Evolutionary conservation across 2,113 vertebrate species (phyloP), one percentile per base, ranked within the genome.

Genomic region (Tragelaphus strepsiceros): DNA sequence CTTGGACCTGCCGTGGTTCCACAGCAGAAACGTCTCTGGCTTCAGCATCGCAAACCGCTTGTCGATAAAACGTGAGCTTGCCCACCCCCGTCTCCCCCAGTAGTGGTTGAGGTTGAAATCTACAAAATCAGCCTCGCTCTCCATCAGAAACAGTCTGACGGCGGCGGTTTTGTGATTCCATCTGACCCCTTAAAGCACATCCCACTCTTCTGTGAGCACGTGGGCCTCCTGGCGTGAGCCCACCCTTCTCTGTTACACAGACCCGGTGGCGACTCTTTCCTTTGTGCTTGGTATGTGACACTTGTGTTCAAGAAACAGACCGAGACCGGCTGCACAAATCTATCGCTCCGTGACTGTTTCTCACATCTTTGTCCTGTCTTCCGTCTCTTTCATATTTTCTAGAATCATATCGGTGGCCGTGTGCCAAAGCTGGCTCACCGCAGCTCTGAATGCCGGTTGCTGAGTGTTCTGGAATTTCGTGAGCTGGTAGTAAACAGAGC

Each of bases 11-110:
- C 99, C 99, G 0, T 99, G 99, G 98, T 94, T 98, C 91, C 98
- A 98, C 0, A 24, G 49, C 17, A 95, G 99, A 88, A 97, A 97
- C 26, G 78, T 98, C 10, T 98, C 99, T 0, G 98, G 99, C 97
- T 99, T 99, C 97, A 99, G 97, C 96, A 98, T 99, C 10, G 98
- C 98, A 13, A 99, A 99, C 54, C 99, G 98, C n/a, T 96, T 99
- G 5, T 98, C 99, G 54, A 99, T 99, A 81, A 98, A 95, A 98
- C 99, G 99, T 99, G 97, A 99, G 89, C 32, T 71, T 4, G 0
- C 16, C 10, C 2, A 7, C 30, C 80, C 51, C 4, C 3, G 6
- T 61, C 22, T 58, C 26, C 90, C 91, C 39, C 2, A 0, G 19
- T 28, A 0, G 46, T 3, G 17, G 53, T 16, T 58, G 83, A 59